Evolutionary conservation across 1,140 invertebrate genomes (phyloP).

Genomic region (Heliconius hewitsoni): DNA sequence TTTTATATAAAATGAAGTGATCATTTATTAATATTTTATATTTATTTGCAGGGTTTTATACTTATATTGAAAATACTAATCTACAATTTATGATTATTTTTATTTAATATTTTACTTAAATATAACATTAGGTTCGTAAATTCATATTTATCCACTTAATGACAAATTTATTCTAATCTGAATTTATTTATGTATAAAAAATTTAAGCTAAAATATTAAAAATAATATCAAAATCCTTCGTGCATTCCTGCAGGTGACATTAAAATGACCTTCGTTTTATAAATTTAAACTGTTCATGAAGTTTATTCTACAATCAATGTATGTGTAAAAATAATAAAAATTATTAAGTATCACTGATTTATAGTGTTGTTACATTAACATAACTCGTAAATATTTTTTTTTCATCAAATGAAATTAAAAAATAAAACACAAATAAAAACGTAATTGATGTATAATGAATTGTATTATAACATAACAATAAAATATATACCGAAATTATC

Average conservation of each 20-base stretch:
- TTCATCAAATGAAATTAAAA: background rate
- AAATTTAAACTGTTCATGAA: background rate
- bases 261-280: conserved; percentile 20
- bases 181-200: background rate
- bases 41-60: background rate
- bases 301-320: background rate
- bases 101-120: background rate
- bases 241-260: conserved; percentile 7
- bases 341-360: no score
- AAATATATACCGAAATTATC: background rate
- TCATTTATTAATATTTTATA: background rate
- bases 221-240: background rate
- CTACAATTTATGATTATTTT: no score
- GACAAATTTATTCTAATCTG: no score
- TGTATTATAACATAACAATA: background rate
- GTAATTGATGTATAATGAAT: background rate
- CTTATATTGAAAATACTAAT: no score
- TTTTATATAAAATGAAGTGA: background rate
- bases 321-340: background rate
- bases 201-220: background rate
- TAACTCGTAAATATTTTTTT: background rate
- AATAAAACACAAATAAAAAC: background rate
- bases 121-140: background rate
- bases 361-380: background rate
- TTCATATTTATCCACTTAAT: no score